phyloP scores from a whole-genome alignment of 2,888 invertebrate species.

The Metalampra italica region DNA sequence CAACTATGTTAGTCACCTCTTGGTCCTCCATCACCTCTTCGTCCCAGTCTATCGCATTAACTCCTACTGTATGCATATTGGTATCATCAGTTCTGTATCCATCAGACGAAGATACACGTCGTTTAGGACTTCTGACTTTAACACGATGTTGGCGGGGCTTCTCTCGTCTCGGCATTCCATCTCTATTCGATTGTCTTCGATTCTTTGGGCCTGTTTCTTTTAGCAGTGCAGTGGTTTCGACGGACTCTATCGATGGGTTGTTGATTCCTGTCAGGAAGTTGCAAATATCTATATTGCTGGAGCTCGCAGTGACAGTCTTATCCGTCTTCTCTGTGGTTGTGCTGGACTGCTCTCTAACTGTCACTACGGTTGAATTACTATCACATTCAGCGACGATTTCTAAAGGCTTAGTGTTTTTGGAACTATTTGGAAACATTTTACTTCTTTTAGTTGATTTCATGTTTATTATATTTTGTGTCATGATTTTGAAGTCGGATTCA shows the following conservation, averaged over 20 bases:
- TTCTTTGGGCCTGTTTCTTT: constrained; percentile 9
- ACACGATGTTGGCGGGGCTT: constrained; percentile 50
- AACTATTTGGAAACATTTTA: constrained; percentile 34
- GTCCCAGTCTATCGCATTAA: constrained; percentile 37
- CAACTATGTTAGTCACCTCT: constrained; percentile 14
- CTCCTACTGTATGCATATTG: constrained; percentile 25
- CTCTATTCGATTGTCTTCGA: constrained; percentile 20
- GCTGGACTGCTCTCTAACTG: constrained; percentile 14
- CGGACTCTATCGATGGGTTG: constrained; percentile 1
- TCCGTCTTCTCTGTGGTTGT: constrained; percentile 44
- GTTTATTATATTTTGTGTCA: constrained; percentile 14
- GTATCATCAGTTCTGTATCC: constrained; percentile 17
- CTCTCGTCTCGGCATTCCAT: constrained; percentile 35
- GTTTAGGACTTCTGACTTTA: constrained; percentile 61
- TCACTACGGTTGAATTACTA: constrained; percentile 24
- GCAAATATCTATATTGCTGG: constrained; percentile 43
- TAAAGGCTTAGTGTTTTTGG: constrained; percentile 29
- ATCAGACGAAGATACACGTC: constrained; percentile 30
- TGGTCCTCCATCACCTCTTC: constrained; percentile 27
- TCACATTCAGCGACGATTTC: constrained; percentile 37
- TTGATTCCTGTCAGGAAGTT: constrained; percentile 17
- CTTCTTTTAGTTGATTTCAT: constrained; percentile 27
- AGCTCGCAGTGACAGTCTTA: constrained; percentile 47
- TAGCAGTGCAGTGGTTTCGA: constrained; percentile 1
- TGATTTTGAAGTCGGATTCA: constrained; percentile 25